A percentile compares a stretch with the other conserved stretches of the same genome.
These are phyloP conservation scores for Ceratosolen solmsi DNA, from an alignment of 1,140 invertebrate species.

Conservation along the genomic window DNA sequence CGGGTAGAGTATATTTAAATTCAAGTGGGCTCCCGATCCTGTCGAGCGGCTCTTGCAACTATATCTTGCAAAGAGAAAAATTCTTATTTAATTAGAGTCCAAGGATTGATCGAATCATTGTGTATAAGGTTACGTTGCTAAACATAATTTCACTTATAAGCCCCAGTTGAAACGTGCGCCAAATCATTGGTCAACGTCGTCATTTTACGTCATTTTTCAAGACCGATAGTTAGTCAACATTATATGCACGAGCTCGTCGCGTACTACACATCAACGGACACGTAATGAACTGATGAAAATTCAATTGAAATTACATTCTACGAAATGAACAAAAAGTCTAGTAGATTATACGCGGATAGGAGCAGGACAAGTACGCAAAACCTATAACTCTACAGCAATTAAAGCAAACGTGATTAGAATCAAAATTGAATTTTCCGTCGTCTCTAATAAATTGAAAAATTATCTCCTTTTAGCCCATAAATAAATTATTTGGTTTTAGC, in stretches of 20 bases:
- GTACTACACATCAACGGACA: too few relatives aligned
- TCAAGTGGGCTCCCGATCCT: not conserved
- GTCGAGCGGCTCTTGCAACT: not conserved
- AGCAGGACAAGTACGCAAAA: not conserved
- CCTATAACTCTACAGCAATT: not conserved
- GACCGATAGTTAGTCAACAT: too few relatives aligned
- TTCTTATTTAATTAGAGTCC: constrained; percentile 5
- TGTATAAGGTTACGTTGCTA: constrained; percentile 2
- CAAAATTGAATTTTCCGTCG: not conserved
- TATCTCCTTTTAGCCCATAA: too few relatives aligned
- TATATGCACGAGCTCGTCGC: too few relatives aligned
- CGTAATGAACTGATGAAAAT: not conserved
- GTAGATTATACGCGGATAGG: not conserved
- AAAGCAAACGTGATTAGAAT: not conserved
- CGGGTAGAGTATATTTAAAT: not conserved
- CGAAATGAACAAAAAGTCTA: not conserved
- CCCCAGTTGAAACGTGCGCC: not conserved
- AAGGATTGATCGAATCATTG: constrained; percentile 6
- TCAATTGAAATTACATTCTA: not conserved
- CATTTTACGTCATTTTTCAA: not conserved
- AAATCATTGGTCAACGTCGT: not conserved
- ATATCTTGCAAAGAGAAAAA: not conserved
- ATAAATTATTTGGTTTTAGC: too few relatives aligned
- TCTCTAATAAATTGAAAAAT: too few relatives aligned
- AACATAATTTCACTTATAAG: not conserved